Base-by-base conservation (phyloP, 2,113 vertebrate genomes). In the Macrotus californicus region DNA sequence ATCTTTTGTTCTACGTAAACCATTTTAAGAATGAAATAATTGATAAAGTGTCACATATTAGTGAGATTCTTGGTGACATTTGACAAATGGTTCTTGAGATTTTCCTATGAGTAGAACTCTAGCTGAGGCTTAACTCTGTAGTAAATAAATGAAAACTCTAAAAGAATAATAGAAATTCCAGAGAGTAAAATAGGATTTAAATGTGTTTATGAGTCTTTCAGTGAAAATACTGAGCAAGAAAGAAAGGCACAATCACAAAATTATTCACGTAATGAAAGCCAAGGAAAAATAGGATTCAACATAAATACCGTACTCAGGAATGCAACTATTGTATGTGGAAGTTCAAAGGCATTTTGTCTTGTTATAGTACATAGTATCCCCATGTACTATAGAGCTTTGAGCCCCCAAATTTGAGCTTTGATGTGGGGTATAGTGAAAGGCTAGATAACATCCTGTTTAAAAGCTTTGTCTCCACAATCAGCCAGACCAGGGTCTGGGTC, bases 271-370 rank as follows among this genome's bases (percentile, higher is more conserved):
- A 61, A 80, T 52, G 64, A 83, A 96, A 95, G 76, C 36, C 54
- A 85, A 76, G 52, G 69, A 22, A 52, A 92, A 81, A 39, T 36
- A 89, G 14, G 14, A 79, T 76, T 94, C 31, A 26, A 54, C 43
- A 46, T 4, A 29, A 92, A 67, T 54, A 92, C 4, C 31, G 9
- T 91, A 77, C 89, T 81, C 9, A 14, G 12, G 69, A 90, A 83
- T 56, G 61, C 3, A 70, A 56, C 73, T 86, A 56, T 59, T 50
- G 39, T 21, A 18, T 12, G 12, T 87, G 36, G 24, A 89, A 69
- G 26, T 92, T 94, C 72, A 50, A 94, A 96, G 43, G 19, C 16
- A 90, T 70, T 89, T 94, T 93, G 24, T 83, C 67, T 94, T 79
- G 12, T 70, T 77, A 64, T 14, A 48, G n/a, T 10, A 80, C 21